These are phyloP conservation scores for Aleadryas rufinucha DNA, from an alignment of 2,113 vertebrate species.

Conservation along the genomic window DNA sequence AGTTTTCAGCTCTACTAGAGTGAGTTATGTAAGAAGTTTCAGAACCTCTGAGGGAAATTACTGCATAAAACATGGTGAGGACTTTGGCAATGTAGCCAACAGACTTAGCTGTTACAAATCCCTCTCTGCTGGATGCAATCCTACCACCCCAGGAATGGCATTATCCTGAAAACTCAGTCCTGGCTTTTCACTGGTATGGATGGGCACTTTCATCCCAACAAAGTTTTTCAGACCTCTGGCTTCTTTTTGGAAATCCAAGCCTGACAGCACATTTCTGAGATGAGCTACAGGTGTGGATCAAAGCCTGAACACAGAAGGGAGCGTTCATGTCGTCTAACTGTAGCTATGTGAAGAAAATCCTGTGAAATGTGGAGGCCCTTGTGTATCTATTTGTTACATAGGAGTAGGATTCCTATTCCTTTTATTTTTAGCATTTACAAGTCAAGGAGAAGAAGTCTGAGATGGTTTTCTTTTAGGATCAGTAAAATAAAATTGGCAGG, in stretches of 20 bases:
- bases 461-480: background rate
- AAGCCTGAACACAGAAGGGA: background rate
- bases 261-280: background rate
- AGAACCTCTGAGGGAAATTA: background rate
- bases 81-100: background rate
- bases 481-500: background rate
- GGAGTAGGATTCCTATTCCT: background rate
- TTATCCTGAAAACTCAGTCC: background rate
- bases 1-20: background rate
- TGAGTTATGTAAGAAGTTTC: background rate
- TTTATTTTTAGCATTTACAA: background rate
- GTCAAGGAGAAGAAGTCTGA: background rate
- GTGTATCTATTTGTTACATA: background rate
- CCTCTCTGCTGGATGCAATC: background rate
- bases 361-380: background rate
- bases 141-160: background rate
- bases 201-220: background rate
- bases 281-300: background rate
- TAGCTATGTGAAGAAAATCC: background rate
- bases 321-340: background rate
- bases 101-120: background rate
- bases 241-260: background rate
- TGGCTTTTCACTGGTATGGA: background rate
- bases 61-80: background rate
- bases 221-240: background rate